Evolutionary conservation across 2,888 invertebrate genomes (phyloP).

Genomic region (Apamea monoglypha): DNA sequence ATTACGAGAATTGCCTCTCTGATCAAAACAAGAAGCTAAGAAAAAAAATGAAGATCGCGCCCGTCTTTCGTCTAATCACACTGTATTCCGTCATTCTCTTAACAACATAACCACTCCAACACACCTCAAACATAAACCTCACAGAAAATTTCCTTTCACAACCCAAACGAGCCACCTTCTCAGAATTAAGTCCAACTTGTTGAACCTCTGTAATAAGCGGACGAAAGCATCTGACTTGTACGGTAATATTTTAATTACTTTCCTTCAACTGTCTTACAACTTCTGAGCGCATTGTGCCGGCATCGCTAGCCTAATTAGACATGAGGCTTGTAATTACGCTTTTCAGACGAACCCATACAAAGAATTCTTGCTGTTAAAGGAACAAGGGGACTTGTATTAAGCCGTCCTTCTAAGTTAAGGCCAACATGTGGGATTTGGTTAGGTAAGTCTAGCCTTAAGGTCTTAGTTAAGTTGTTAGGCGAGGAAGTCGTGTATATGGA

Average conservation of each 20-base stretch:
- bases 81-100: background rate
- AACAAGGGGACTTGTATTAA: constrained; percentile 23
- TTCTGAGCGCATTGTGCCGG: constrained; percentile 74
- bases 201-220: constrained; percentile 75
- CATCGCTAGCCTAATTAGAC: constrained; percentile 77
- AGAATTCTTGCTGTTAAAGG: constrained; percentile 45
- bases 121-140: constrained; percentile 31
- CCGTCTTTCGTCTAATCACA: background rate
- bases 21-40: background rate
- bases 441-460: constrained; percentile 27
- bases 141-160: constrained; percentile 16
- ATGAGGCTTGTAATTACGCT: constrained; percentile 82
- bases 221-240: constrained; percentile 78
- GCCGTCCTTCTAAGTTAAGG: constrained; percentile 18
- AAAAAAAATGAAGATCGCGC: background rate
- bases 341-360: constrained; percentile 64
- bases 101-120: constrained; percentile 10
- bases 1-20: too few relatives aligned
- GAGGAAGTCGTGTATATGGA: constrained; percentile 8
- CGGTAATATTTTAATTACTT: constrained; percentile 86
- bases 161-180: constrained; percentile 22
- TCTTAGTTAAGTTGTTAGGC: constrained; percentile 24
- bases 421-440: constrained; percentile 13
- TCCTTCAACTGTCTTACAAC: constrained; percentile 81
- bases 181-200: constrained; percentile 76